A percentile compares a stretch with the other conserved stretches of the same genome.
phyloP scores from a whole-genome alignment of 2,797 vertebrate species.

The Hapalemur alaotrensis region DNA sequence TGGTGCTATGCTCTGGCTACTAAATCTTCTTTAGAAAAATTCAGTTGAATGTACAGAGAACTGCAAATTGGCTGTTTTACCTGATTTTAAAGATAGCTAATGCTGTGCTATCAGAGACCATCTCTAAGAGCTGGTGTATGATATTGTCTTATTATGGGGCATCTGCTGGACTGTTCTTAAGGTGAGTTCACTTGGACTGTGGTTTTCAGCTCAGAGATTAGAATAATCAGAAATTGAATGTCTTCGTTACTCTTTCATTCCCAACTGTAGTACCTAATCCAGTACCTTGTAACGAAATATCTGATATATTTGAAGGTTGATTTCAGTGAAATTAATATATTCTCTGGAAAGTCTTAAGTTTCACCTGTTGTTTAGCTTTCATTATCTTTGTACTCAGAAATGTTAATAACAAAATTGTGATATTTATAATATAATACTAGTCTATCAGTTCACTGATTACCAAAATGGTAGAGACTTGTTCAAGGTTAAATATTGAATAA shows the following conservation, averaged over 20 bases:
- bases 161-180: background rate
- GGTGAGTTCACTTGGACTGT: background rate
- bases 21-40: background rate
- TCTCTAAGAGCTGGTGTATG: background rate
- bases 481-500: background rate
- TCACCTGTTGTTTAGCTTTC: background rate
- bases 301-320: slow-evolving; percentile 12
- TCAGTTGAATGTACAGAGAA: background rate
- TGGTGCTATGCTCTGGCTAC: background rate
- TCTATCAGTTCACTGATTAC: background rate
- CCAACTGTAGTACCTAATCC: background rate
- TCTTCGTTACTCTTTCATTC: background rate
- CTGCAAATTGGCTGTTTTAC: background rate
- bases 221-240: background rate
- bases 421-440: background rate
- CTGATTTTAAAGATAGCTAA: background rate
- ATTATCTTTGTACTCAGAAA: background rate
- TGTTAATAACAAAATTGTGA: background rate
- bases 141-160: background rate
- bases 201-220: background rate
- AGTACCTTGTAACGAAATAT: background rate
- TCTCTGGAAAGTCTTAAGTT: background rate
- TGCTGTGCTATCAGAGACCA: background rate
- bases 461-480: background rate
- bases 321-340: background rate